Evolutionary conservation across 2,113 vertebrate genomes (phyloP).

Genomic region (Acrocephalus kingi): DNA sequence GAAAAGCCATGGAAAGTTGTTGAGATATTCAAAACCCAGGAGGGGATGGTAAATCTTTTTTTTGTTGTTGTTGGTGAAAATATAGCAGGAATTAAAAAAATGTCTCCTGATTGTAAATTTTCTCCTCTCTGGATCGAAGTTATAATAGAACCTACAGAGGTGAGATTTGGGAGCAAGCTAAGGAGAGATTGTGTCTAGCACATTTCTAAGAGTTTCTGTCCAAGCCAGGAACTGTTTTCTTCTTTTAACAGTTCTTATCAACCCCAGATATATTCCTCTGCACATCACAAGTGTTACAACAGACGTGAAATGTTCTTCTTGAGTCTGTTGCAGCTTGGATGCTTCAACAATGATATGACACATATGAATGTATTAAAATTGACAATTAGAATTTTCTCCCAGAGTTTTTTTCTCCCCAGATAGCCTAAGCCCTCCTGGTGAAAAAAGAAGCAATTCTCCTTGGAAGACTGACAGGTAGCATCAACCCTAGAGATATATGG

Average conservation of each 20-base stretch:
- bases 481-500: not conserved
- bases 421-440: not conserved
- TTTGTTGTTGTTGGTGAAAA: not conserved
- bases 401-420: not conserved
- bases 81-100: not conserved
- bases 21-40: constrained; percentile 39
- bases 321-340: not conserved
- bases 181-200: not conserved
- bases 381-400: not conserved
- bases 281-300: not conserved
- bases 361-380: not conserved
- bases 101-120: not conserved
- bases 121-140: not conserved
- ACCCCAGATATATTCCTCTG: not conserved
- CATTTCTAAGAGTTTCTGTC: not conserved
- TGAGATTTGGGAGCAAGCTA: not conserved
- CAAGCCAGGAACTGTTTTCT: not conserved
- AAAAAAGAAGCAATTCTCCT: not conserved
- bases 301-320: not conserved
- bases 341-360: not conserved
- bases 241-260: not conserved
- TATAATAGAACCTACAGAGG: not conserved
- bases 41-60: not conserved
- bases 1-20: constrained; percentile 16
- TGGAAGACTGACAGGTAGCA: not conserved